These are phyloP conservation scores for Chloroceryle aenea DNA, from an alignment of 2,113 vertebrate genomes.

Conservation along the genomic window DNA sequence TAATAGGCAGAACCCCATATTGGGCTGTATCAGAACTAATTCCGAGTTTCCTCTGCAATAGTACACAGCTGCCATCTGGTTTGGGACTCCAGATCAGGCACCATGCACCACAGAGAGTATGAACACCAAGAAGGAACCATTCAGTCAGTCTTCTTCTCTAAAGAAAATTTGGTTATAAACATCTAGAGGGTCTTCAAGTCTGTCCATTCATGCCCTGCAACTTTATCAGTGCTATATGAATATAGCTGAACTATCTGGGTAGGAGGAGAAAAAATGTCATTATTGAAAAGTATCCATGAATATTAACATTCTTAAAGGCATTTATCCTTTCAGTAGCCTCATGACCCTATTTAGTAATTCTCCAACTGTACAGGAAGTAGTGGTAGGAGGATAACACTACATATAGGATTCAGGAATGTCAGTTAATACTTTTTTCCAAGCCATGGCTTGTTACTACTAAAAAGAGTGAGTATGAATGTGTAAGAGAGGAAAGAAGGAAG, in stretches of 20 bases:
- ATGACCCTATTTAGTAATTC: neutral
- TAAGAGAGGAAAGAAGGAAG: neutral
- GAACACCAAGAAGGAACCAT: neutral
- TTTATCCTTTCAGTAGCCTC: neutral
- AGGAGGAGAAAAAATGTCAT: neutral
- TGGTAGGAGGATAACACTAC: fast-evolving
- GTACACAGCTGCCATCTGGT: neutral
- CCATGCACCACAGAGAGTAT: neutral
- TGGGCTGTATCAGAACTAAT: neutral
- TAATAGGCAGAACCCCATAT: neutral
- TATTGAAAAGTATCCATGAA: too few relatives aligned
- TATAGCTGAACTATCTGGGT: neutral
- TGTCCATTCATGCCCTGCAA: neutral
- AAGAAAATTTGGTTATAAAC: neutral
- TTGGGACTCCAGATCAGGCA: neutral
- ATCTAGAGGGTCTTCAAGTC: neutral
- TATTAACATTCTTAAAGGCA: neutral
- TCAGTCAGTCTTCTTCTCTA: neutral
- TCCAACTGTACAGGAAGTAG: neutral
- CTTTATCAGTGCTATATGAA: neutral
- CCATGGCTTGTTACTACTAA: neutral
- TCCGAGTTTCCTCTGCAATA: neutral
- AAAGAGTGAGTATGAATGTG: neutral
- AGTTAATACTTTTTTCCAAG: neutral
- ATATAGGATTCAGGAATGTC: neutral